Evolutionary conservation across 53 echinoderm and acorn worm genomes (phyloP), one percentile per base, ranked within the genome.

Genomic region (Zoroaster sp.): DNA sequence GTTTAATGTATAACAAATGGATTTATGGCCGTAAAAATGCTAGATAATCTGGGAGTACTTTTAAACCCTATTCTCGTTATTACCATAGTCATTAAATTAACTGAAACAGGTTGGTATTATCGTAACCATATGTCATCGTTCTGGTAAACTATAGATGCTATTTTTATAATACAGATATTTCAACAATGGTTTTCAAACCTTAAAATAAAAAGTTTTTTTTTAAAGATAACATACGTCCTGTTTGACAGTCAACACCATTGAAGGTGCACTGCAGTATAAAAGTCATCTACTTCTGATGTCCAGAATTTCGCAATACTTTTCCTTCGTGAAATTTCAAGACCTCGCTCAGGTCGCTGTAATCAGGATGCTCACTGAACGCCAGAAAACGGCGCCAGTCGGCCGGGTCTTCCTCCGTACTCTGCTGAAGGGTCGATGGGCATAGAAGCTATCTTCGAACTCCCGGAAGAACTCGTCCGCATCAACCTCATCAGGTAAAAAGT

Each of bases 351-450:
- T 91, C 92, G 35, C 79, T 77, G 72, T 91, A 88, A 44, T 91
- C 92, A 9, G 92, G 87, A 17, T n/a, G 73, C 53, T 78, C 59
- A 72, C 92, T 91, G 72, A 73, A 91, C 11, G 92, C 72, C 18
- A 91, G 40, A 34, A 91, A 87, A 4, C 92, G 69, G 4, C 72
- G 73, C 92, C 92, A 91, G 42, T 91, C 92, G 0, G 92, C 78
- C 4, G 92, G 92, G 21, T 72, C 66, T 66, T 91, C 92, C 80
- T 47, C 55, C 20, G 5, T 0, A 91, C 92, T 14, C 92, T 51
- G 39, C 74, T 46, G 77, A 85, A 75, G 67, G 72, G 75, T 9
- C 74, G 91, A 7, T 35, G 33, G 68, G 33, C 30, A 74, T 83
- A 75, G 46, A 76, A 76, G 15, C 55, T 14, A 1, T 83, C 35